phyloP scores from a whole-genome alignment of 2,797 vertebrate species.

The Amniataba percoides region DNA sequence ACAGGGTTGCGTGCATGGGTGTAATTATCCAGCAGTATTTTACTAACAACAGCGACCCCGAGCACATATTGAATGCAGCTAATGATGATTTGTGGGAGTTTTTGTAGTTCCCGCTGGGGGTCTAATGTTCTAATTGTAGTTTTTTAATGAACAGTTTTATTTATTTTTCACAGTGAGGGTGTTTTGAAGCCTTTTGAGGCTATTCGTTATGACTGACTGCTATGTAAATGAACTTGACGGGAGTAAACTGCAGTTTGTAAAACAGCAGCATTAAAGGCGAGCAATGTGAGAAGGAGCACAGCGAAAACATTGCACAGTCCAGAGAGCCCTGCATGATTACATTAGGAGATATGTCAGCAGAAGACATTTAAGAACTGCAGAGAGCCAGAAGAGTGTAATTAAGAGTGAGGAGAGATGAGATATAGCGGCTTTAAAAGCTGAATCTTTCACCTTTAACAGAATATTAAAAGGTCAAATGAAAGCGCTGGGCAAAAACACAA shows the following conservation, averaged over 20 bases:
- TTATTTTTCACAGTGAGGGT: background rate
- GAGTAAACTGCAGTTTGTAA: conserved; percentile 12
- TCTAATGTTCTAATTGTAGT: background rate
- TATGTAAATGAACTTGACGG: conserved; percentile 4
- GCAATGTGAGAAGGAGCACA: background rate
- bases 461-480: background rate
- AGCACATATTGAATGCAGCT: conserved; percentile 41
- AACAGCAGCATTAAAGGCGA: background rate
- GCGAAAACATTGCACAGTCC: background rate
- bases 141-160: conserved; percentile 1
- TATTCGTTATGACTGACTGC: background rate
- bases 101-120: background rate
- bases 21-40: conserved; percentile 65
- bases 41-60: conserved; percentile 34
- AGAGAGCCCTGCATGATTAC: background rate
- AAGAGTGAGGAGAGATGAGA: background rate
- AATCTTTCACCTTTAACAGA: background rate
- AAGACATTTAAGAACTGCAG: conserved; percentile 3
- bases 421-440: background rate
- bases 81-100: conserved; percentile 26
- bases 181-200: conserved; percentile 7
- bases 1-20: conserved; percentile 59
- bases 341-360: background rate
- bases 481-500: background rate
- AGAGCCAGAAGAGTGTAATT: background rate